Evolutionary conservation across 2,888 invertebrate genomes (phyloP).

Genomic region (Thymelicus acteon): DNA sequence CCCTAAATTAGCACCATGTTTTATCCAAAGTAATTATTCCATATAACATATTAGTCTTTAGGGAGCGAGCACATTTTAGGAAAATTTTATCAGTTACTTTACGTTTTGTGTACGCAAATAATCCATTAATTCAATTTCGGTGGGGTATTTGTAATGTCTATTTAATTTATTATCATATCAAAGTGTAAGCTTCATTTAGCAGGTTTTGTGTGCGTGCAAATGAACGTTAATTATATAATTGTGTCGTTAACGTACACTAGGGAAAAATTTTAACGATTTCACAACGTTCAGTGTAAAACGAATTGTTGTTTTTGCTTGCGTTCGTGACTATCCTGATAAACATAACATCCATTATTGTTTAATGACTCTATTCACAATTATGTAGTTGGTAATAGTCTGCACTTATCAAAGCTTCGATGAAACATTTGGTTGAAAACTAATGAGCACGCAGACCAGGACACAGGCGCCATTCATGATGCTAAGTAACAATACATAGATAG

Average conservation of each 20-base stretch:
- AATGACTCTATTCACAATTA: constrained; percentile 32
- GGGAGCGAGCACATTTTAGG: constrained; percentile 79
- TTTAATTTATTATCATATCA: constrained; percentile 82
- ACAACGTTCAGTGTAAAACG: constrained; percentile 63
- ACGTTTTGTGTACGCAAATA: constrained; percentile 80
- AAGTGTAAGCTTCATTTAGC: constrained; percentile 76
- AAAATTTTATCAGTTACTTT: constrained; percentile 82
- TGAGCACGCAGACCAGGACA: not conserved
- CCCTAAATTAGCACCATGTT: constrained; percentile 77
- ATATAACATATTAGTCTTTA: constrained; percentile 82
- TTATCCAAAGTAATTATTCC: constrained; percentile 82
- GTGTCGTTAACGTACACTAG: constrained; percentile 66
- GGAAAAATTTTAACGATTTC: constrained; percentile 69
- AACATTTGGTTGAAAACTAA: constrained; percentile 19
- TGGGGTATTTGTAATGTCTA: constrained; percentile 79
- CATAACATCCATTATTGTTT: constrained; percentile 34
- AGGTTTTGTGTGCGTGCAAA: constrained; percentile 71
- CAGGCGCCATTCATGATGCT: not conserved
- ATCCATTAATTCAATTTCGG: constrained; percentile 80
- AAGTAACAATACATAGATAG: too few relatives aligned
- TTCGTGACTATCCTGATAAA: constrained; percentile 45
- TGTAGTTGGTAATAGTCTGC: constrained; percentile 12
- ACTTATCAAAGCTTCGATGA: not conserved
- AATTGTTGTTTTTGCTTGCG: constrained; percentile 58
- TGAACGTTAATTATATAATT: constrained; percentile 75